Evolutionary conservation across 2,888 invertebrate species (phyloP).

Genomic region (Troilus luridus): DNA sequence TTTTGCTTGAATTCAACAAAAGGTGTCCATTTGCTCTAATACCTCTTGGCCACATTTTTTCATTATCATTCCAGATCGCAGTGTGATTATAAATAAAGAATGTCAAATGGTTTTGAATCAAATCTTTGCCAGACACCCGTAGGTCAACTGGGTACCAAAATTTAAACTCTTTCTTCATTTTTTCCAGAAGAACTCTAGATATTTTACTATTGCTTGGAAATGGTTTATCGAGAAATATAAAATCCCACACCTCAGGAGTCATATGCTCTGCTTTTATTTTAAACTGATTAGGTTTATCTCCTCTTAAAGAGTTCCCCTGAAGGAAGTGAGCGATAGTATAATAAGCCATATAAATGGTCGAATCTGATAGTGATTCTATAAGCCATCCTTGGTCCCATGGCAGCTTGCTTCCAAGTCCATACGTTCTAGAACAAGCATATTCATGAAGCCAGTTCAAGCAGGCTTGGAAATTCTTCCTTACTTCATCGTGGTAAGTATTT

Average conservation of each 20-base stretch:
- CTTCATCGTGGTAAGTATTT: slow-evolving; percentile 95
- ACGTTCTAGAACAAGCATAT: slow-evolving; percentile 97
- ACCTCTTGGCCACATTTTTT: slow-evolving; percentile 88
- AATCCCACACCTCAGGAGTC: slow-evolving; percentile 97
- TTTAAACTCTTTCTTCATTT: slow-evolving; percentile 90
- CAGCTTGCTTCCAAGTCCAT: slow-evolving; percentile 94
- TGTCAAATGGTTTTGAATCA: slow-evolving; percentile 97
- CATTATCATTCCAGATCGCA: slow-evolving; percentile 94
- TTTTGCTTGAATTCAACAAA: slow-evolving; percentile 96
- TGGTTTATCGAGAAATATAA: slow-evolving; percentile 87
- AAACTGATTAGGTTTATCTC: slow-evolving; percentile 78
- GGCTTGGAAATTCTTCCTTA: slow-evolving; percentile 88
- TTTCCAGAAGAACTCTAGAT: slow-evolving; percentile 79
- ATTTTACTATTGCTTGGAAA: slow-evolving; percentile 79
- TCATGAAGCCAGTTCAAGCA: slow-evolving; percentile 97
- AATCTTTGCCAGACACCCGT: slow-evolving; percentile 95
- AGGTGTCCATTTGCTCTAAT: slow-evolving; percentile 96
- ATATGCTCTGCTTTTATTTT: slow-evolving; percentile 81
- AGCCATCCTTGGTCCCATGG: slow-evolving; percentile 99
- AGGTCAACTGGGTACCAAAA: slow-evolving; percentile 99
- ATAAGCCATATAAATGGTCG: slow-evolving; percentile 98
- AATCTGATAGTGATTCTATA: slow-evolving; percentile 98
- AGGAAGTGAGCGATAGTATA: slow-evolving; percentile 95
- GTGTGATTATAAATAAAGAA: slow-evolving; percentile 96
- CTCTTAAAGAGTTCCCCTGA: slow-evolving; percentile 89